Base-by-base conservation (phyloP, 2,888 invertebrate genomes). In the Agrotis segetum region DNA sequence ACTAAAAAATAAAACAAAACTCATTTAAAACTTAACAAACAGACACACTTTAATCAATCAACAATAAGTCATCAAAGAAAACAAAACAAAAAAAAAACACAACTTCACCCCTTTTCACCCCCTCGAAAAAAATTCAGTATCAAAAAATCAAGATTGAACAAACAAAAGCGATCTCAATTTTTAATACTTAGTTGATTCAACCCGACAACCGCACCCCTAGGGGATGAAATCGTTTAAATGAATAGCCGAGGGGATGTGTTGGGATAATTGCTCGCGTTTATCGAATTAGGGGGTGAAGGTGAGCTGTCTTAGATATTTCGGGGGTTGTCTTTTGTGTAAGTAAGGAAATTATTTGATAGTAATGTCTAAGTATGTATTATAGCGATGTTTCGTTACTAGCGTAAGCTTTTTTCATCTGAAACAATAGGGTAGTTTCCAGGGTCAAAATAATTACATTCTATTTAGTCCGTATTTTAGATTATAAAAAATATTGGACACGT, bases 241-340 rank as follows among this genome's bases (percentile, higher is more conserved):
- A 78, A 81, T 81, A 74, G 67, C 63, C 50, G 59, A 67, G 77
- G 83, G 79, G 77, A 64, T 69, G 67, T 74, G 72, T 75, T 65
- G 40, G 55, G 75, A 79, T 88, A 88, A 88, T 88, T 86, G 88
- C 67, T 68, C 68, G 81, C 87, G 87, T 85, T 88, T 87, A 87
- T 82, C 86, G 85, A 88, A 88, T 88, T 87, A 88, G 68, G 79
- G 79, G 72, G 53, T 63, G 67, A 66, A 67, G 67, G 67, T 34
- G 44, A 62, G 64, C 47, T 77, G 70, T 81, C 68, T 79, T 66
- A 13, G 58, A 47, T 46, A 44, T 76, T 29, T 74, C 49, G 14
- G 58, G 47, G 61, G 34, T 14, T 76, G 60, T 74, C 63, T 75
- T 79, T n/a, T 24, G 4, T 49, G 49, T 50, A 34, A 17, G 24